Percentiles rank a stretch among this genome's conserved stretches.
Conservation (phyloP, 2,113 vertebrate species). For the Arenaria interpres region DNA sequence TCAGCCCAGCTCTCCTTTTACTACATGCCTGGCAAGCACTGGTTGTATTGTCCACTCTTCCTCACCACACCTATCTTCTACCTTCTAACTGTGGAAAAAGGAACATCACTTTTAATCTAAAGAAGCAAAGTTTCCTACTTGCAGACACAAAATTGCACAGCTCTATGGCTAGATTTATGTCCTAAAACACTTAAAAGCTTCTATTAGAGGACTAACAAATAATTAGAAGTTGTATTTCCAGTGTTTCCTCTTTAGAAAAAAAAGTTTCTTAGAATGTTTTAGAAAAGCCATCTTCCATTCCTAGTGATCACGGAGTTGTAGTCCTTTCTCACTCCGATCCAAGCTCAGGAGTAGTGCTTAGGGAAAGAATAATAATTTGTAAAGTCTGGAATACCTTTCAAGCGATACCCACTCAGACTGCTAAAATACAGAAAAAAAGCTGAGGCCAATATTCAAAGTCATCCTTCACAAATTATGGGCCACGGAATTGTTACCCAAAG, state of each 20-base stretch:
- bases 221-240: not conserved
- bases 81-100: not conserved
- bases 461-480: not conserved
- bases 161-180: not conserved
- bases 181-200: not conserved
- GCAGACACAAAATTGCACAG: not conserved
- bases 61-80: not conserved
- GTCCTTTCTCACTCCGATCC: not conserved
- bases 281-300: not conserved
- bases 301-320: not conserved
- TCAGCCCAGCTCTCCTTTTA: not conserved
- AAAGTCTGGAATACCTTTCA: not conserved
- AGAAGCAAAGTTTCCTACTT: not conserved
- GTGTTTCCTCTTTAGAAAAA: not conserved
- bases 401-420: not conserved
- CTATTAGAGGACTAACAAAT: not conserved
- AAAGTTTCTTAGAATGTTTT: not conserved
- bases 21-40: not conserved
- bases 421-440: not conserved
- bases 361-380: not conserved
- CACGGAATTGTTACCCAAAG: not conserved
- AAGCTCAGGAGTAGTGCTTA: not conserved
- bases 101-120: not conserved
- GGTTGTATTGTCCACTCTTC: not conserved
- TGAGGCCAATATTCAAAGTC: not conserved